Conservation (phyloP, 2,888 invertebrate genomes). For the Heliconius ethilla region DNA sequence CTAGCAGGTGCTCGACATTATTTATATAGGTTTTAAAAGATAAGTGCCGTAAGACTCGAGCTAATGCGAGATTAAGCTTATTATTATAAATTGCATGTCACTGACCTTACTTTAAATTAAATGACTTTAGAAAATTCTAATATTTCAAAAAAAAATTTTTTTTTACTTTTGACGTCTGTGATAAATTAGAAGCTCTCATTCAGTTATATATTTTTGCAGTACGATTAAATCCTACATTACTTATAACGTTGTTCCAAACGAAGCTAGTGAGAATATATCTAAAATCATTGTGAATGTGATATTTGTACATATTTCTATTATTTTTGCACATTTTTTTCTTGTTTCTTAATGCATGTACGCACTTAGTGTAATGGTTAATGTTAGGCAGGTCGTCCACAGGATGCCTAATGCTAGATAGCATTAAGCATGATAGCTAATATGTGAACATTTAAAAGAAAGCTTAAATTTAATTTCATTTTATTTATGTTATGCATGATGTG, state of each 20-base stretch:
- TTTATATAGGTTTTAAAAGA: slow-evolving; percentile 23
- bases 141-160: neutral
- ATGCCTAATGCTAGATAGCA: neutral
- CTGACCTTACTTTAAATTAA: no score
- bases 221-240: slow-evolving; percentile 18
- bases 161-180: neutral
- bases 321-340: slow-evolving; percentile 35
- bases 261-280: slow-evolving; percentile 28
- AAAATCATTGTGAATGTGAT: slow-evolving; percentile 34
- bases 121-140: neutral
- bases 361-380: slow-evolving; percentile 34
- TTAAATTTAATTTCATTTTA: neutral
- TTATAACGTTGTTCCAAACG: slow-evolving; percentile 1
- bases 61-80: slow-evolving; percentile 6
- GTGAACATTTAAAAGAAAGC: no score
- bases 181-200: slow-evolving; percentile 7
- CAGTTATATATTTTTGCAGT: slow-evolving; percentile 1
- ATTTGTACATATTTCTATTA: slow-evolving; percentile 33
- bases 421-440: neutral
- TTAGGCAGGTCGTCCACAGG: slow-evolving; percentile 22
- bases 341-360: slow-evolving; percentile 38
- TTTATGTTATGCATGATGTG: neutral
- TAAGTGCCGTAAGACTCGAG: slow-evolving; percentile 11
- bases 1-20: neutral
- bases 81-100: neutral